Base-by-base conservation (phyloP, 2,888 invertebrate genomes). In the Stegana nigrithorax region DNA sequence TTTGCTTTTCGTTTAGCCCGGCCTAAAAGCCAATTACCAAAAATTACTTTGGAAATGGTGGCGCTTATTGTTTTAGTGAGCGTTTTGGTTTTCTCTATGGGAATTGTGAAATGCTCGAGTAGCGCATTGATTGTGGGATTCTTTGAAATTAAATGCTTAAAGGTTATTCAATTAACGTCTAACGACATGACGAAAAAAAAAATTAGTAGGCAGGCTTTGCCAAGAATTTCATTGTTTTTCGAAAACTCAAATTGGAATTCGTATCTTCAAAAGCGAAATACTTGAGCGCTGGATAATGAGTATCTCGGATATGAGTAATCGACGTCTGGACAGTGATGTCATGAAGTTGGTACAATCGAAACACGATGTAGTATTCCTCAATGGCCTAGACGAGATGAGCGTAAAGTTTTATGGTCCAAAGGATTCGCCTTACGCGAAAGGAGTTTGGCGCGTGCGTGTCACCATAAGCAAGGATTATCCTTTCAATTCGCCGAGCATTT, bases 11-110 rank as follows among this genome's bases (percentile, higher is more conserved):
- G 62, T 65, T 66, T 42, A 25, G 45, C 60, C 53, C 47, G 36
- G 64, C 61, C 64, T 65, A 66, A 62, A 67, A 65, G 66, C 32
- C 66, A 63, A 73, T 71, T 71, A 73, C 62, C 58, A 56, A 55
- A 76, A 77, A 70, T 66, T 63, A 62, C 53, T 47, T 56, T 63
- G 67, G 64, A 59, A 59, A 66, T 61, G 64, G 60, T 64, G 60
- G 14, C n/a, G 32, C n/a, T 32, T 32, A n/a, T 12, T 12, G 8
- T 32, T 10, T 23, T 23, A 8, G 17, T 7, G 10, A 23, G 23
- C 8, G 2, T 7, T 23, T 51, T 17, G 51, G 7, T 26, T 51
- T n/a, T n/a, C n/a, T n/a, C n/a, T n/a, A n/a, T n/a, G n/a, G n/a
- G n/a, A n/a, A n/a, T n/a, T n/a, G n/a, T n/a, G n/a, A n/a, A n/a